Evolutionary conservation across 2,797 vertebrate species (phyloP).

Genomic region (Galagoides demidoff): DNA sequence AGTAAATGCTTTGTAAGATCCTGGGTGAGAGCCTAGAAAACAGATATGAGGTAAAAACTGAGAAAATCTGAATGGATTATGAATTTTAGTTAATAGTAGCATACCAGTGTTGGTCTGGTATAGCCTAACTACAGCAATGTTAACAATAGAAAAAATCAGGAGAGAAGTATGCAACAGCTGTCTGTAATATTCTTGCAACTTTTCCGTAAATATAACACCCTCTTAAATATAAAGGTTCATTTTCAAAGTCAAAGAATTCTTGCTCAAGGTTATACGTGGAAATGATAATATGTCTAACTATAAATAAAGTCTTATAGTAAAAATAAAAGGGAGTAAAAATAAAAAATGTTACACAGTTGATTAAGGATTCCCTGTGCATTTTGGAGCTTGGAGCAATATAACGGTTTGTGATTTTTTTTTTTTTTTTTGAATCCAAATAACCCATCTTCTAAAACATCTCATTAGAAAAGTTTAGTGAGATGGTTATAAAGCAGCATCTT

Average conservation of each 20-base stretch:
- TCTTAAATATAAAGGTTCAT: background rate
- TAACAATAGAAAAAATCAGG: background rate
- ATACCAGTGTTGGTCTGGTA: background rate
- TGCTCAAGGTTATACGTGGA: slow-evolving; percentile 16
- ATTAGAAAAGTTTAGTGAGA: slow-evolving; percentile 12
- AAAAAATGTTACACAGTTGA: background rate
- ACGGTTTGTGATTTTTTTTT: background rate
- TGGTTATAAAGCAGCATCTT: background rate
- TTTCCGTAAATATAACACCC: background rate
- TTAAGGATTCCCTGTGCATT: background rate
- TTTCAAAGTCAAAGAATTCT: background rate
- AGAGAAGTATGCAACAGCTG: background rate
- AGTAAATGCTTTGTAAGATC: background rate
- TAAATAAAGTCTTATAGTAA: background rate
- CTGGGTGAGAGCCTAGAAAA: background rate
- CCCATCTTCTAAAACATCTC: slow-evolving; percentile 33
- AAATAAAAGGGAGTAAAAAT: background rate
- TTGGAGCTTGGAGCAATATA: background rate
- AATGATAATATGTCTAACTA: slow-evolving; percentile 23
- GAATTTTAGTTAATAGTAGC: background rate
- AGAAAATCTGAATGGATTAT: background rate
- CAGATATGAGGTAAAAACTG: background rate
- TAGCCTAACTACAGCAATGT: background rate
- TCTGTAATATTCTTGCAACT: background rate
- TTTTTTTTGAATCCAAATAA: background rate